phyloP scores from a whole-genome alignment of 2,888 invertebrate genomes.

The Coleophora flavipennella region DNA sequence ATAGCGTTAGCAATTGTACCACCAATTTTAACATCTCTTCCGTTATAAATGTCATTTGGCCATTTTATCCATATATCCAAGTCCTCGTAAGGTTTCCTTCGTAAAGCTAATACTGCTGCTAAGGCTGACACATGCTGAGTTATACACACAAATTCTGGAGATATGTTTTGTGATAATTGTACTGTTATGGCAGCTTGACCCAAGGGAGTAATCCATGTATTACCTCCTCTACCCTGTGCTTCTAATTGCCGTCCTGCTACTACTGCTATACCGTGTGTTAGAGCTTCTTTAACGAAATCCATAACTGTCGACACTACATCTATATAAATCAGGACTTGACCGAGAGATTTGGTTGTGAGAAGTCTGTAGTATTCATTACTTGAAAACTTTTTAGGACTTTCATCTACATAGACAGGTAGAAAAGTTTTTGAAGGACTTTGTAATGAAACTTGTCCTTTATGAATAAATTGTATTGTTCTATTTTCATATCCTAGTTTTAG shows the following conservation, averaged over 20 bases:
- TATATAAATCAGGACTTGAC: constrained; percentile 3
- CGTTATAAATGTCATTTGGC: constrained; percentile 10
- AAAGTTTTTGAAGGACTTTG: constrained; percentile 3
- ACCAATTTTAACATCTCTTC: constrained; percentile 5
- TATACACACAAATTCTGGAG: constrained; percentile 2
- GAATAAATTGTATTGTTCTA: constrained; percentile 12
- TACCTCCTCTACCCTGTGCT: constrained; percentile 6
- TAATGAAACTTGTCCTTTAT: not conserved
- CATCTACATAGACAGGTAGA: constrained; percentile 4
- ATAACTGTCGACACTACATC: constrained; percentile 7
- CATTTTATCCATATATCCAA: constrained; percentile 9
- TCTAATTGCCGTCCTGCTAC: constrained; percentile 3
- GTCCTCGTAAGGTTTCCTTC: constrained; percentile 1
- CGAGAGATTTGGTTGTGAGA: constrained; percentile 3
- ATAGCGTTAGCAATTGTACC: constrained; percentile 4
- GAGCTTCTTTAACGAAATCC: constrained; percentile 1
- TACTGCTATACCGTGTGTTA: constrained; percentile 5
- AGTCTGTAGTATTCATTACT: constrained; percentile 5
- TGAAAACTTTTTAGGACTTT: constrained; percentile 3
- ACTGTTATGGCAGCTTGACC: constrained; percentile 9
- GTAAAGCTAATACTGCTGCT: constrained; percentile 4
- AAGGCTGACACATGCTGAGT: constrained; percentile 7
- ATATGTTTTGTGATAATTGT: constrained; percentile 7
- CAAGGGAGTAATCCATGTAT: constrained; percentile 6
- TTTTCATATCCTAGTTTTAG: constrained; percentile 1